Evolutionary conservation across 2,888 invertebrate genomes (phyloP).

Genomic region (Catonia carolina): DNA sequence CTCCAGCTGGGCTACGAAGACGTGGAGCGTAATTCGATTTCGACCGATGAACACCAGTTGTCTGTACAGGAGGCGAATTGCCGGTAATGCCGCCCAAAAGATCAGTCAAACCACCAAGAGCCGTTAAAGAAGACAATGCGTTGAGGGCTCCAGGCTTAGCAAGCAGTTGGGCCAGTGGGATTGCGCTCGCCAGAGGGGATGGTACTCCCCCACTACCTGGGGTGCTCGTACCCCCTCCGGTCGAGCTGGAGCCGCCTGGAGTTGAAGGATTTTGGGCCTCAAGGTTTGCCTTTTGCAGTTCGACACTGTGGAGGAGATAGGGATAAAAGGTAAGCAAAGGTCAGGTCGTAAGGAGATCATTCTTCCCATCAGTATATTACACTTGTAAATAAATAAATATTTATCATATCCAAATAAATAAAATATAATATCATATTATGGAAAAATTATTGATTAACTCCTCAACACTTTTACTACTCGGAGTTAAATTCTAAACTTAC

Average conservation of each 20-base stretch:
- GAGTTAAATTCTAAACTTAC: too few species aligned
- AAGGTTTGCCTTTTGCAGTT: constrained; percentile 97
- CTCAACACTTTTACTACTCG: too few species aligned
- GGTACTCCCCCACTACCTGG: constrained; percentile 37
- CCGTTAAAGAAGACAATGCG: constrained; percentile 76
- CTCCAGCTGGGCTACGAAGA: constrained; percentile 51
- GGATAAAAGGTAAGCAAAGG: constrained; percentile 43
- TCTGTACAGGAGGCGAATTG: constrained; percentile 63
- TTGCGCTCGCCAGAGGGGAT: constrained; percentile 76
- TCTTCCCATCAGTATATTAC: background rate
- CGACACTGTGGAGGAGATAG: constrained; percentile 64
- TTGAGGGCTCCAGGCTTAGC: constrained; percentile 86
- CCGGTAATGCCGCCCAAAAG: constrained; percentile 58
- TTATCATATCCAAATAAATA: too few species aligned
- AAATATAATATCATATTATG: too few species aligned
- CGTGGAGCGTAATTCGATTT: constrained; percentile 63
- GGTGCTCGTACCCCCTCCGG: constrained; percentile 35
- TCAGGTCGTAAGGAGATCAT: constrained; percentile 28
- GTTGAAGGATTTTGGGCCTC: constrained; percentile 65
- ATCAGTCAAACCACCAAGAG: constrained; percentile 72
- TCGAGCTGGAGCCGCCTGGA: constrained; percentile 38
- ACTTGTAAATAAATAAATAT: too few species aligned
- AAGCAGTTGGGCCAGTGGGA: constrained; percentile 86
- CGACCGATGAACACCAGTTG: constrained; percentile 79
- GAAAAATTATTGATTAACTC: too few species aligned